Percentiles rank a stretch among this genome's conserved stretches.
Evolutionary conservation across 2,797 vertebrate species (phyloP).

Genomic region (Squalus acanthias): DNA sequence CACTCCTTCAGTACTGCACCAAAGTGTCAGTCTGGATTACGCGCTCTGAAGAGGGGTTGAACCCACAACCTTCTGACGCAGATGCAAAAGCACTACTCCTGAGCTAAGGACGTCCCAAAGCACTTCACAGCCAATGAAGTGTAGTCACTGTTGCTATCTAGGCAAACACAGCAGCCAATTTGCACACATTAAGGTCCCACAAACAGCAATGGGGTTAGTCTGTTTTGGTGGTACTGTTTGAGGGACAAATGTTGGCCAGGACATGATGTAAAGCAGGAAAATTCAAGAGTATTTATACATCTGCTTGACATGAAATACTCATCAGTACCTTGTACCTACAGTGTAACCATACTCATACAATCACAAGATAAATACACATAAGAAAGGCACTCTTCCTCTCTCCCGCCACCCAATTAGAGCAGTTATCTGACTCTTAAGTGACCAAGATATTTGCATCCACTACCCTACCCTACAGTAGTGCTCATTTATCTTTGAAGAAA

Average conservation of each 20-base stretch:
- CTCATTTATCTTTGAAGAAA: background rate
- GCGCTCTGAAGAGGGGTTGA: background rate
- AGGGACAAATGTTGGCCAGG: too few species aligned
- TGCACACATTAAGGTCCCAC: background rate
- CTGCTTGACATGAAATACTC: background rate
- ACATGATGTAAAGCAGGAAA: background rate
- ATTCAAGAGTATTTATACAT: background rate
- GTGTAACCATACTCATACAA: background rate
- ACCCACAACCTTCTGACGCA: background rate
- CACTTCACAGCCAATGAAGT: background rate
- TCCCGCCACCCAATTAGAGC: background rate
- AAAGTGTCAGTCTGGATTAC: background rate
- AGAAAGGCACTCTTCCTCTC: background rate
- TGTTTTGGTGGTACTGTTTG: background rate
- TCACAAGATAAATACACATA: background rate
- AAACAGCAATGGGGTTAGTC: background rate
- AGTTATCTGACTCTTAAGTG: background rate
- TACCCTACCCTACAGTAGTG: background rate
- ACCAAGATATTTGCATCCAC: background rate
- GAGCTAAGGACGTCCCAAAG: background rate
- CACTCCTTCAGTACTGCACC: background rate
- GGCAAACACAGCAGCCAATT: background rate
- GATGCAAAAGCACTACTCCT: background rate
- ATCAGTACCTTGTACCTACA: background rate
- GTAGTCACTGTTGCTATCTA: background rate